phyloP scores from a whole-genome alignment of 2,113 vertebrate genomes.

The Pangasianodon gigas region DNA sequence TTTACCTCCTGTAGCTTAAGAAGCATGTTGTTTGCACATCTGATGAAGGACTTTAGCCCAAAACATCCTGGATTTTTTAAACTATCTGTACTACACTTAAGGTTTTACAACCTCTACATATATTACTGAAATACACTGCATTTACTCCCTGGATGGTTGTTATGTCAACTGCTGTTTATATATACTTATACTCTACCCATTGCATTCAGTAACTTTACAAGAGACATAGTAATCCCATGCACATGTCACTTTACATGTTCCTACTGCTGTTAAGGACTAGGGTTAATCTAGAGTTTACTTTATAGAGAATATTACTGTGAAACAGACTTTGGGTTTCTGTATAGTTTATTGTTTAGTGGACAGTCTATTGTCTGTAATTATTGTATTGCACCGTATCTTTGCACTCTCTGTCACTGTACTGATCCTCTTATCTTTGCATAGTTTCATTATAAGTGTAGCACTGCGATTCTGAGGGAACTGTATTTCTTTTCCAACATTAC shows the following conservation, averaged over 20 bases:
- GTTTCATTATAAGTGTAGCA: neutral
- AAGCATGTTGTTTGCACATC: neutral
- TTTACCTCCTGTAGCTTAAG: neutral
- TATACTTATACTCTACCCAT: neutral
- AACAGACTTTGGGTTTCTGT: neutral
- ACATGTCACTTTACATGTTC: neutral
- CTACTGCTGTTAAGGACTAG: neutral
- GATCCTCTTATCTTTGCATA: neutral
- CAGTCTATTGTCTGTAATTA: neutral
- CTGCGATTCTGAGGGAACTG: neutral
- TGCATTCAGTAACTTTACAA: neutral
- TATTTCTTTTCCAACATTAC: neutral
- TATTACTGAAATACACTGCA: neutral
- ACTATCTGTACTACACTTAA: neutral
- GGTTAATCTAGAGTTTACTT: neutral
- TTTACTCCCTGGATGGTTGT: neutral
- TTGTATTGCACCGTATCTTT: neutral
- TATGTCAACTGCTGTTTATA: neutral
- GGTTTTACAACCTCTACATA: neutral
- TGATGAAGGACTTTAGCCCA: neutral
- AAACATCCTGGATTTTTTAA: neutral
- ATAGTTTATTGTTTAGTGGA: neutral
- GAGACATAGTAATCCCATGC: neutral
- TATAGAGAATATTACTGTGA: neutral
- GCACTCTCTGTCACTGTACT: neutral